Conservation (phyloP, 64 coral and sea anemone genomes). For the Porites australiensis region DNA sequence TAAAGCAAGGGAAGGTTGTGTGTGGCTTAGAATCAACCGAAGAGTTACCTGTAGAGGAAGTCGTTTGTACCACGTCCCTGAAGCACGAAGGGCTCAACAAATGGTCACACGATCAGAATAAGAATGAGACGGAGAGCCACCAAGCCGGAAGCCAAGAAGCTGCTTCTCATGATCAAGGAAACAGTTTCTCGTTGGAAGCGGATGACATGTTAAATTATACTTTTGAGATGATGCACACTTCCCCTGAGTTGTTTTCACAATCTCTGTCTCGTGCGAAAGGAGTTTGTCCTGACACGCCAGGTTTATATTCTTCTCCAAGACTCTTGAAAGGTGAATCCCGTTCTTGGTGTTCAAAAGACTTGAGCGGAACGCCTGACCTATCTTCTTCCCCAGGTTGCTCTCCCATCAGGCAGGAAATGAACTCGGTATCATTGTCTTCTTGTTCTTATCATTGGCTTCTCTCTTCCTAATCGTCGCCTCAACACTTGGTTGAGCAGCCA, state of each 20-base stretch:
- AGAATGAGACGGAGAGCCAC: neutral
- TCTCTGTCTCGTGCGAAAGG: neutral
- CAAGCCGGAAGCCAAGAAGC: neutral
- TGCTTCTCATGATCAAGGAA: too few relatives aligned
- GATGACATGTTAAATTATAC: neutral
- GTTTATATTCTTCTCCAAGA: neutral
- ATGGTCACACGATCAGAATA: neutral
- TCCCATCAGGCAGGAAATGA: neutral
- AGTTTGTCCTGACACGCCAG: neutral
- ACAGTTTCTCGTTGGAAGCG: too few relatives aligned
- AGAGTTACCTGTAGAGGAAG: neutral
- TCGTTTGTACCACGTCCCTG: too few relatives aligned
- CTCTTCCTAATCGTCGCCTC: neutral
- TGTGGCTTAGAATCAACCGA: too few relatives aligned
- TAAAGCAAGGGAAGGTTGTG: too few relatives aligned
- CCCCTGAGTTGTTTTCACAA: constrained; percentile 7
- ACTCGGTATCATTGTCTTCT: constrained; percentile 7
- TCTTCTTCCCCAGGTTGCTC: neutral
- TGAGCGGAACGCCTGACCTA: neutral
- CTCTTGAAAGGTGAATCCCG: neutral
- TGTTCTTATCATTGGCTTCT: neutral
- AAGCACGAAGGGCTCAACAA: too few relatives aligned
- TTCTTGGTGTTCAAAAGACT: neutral
- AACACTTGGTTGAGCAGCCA: neutral
- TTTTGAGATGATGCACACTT: neutral